phyloP scores from a whole-genome alignment of 1,140 invertebrate genomes.

The Panulirus ornatus region DNA sequence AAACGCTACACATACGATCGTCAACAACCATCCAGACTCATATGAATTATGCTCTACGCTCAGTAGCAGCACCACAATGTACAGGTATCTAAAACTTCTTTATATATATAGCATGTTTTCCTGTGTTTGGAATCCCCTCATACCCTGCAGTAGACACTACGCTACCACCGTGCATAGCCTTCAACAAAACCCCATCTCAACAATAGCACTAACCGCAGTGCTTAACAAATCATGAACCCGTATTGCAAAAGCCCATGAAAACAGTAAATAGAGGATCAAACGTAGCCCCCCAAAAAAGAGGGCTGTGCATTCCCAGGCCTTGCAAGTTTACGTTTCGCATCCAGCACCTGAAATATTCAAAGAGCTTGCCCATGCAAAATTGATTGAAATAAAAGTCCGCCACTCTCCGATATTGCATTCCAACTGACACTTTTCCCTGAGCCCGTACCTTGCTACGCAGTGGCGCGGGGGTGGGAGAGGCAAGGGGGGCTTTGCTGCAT shows the following conservation, averaged over 20 bases:
- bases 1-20: too few species aligned
- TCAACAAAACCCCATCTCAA: neutral
- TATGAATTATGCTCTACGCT: too few species aligned
- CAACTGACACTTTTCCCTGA: constrained; percentile 59
- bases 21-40: too few species aligned
- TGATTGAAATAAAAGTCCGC: constrained; percentile 67
- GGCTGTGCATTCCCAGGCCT: constrained; percentile 59
- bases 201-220: constrained; percentile 19
- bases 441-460: constrained; percentile 48
- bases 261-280: constrained; percentile 51
- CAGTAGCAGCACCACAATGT: too few species aligned
- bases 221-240: constrained; percentile 29
- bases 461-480: constrained; percentile 5
- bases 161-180: constrained; percentile 17
- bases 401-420: constrained; percentile 68
- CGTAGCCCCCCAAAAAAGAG: constrained; percentile 19
- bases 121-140: too few species aligned
- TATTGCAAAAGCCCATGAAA: constrained; percentile 46
- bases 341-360: constrained; percentile 66
- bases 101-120: too few species aligned
- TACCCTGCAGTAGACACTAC: neutral
- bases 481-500: neutral
- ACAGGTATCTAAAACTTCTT: too few species aligned
- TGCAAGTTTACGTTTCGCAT: constrained; percentile 63
- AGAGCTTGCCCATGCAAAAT: constrained; percentile 67